Base-by-base conservation (phyloP, 2,113 vertebrate genomes). In the Seriola quinqueradiata region DNA sequence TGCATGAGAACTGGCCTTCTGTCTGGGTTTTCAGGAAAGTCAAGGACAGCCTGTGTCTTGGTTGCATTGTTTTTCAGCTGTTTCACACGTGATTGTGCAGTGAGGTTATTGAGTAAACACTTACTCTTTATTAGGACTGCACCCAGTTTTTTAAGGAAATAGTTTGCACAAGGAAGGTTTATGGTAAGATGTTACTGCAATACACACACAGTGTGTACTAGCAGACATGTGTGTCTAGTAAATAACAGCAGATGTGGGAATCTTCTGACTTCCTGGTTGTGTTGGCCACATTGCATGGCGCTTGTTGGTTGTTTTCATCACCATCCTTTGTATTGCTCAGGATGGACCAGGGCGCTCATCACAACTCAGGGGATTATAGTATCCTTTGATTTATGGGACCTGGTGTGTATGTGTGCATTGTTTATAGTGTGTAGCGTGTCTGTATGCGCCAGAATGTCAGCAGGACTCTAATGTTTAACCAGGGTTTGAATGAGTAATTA, bases 391-490 rank as follows among this genome's bases (percentile, higher is more conserved):
- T 54, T 70, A 17, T 50, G n/a, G 10, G 9, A 10, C 17, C 14
- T 3, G 5, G 57, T 73, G 32, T 78, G 55, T 42, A 23, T 16
- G 8, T 61, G 36, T 44, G 57, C 28, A 21, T 28, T 76, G 65
- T 68, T 65, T 70, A 70, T 16, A 42, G 60, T 70, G 65, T 55
- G 28, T 28, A 28, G 66, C 36, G 50, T 19, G 44, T 46, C 68
- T 44, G 23, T 42, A 38, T 68, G 75, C 32, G 42, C 11, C 55
- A 32, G 8, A 84, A 28, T 61, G 64, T 70, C 80, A 81, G 84
- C 28, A 32, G 60, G 48, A 25, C 38, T 84, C 58, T 85, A 83
- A 88, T 90, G 87, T 90, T 86, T 89, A 89, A 92, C 82, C 71
- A 52, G 73, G 9, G 55, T 64, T 75, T 73, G 42, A 28, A 36